Conservation (phyloP, 2,888 invertebrate genomes). For the Scaptomyza reducta region DNA sequence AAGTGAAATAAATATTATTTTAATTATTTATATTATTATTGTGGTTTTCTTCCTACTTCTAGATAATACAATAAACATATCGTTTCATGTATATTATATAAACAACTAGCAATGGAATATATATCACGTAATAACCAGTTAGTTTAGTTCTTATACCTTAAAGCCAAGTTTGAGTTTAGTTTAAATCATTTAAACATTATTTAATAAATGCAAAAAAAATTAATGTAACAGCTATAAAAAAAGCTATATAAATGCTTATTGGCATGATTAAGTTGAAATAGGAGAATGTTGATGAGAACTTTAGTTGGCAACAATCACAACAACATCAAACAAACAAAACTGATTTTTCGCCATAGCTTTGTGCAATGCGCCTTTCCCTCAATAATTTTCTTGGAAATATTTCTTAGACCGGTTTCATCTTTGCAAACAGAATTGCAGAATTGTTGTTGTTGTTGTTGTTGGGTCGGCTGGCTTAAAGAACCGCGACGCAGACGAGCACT, state of each 20-base stretch:
- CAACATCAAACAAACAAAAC: constrained; percentile 40
- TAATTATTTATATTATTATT: not conserved
- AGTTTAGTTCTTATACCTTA: not conserved
- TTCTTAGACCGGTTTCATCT: constrained; percentile 76
- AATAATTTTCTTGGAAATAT: constrained; percentile 81
- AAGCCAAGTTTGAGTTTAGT: not conserved
- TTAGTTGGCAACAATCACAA: constrained; percentile 24
- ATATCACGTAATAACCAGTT: not conserved
- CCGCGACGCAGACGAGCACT: constrained; percentile 48
- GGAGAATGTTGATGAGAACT: constrained; percentile 59
- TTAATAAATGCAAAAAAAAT: constrained; percentile 18
- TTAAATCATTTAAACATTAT: constrained; percentile 15
- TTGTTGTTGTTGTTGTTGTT: constrained; percentile 31
- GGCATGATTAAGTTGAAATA: constrained; percentile 42
- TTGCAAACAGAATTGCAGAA: constrained; percentile 43
- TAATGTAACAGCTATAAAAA: constrained; percentile 24
- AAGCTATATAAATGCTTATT: constrained; percentile 34
- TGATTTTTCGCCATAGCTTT: constrained; percentile 46
- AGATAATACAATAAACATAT: no score
- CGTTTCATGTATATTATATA: constrained; percentile 1
- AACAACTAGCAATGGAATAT: not conserved
- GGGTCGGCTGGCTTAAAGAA: constrained; percentile 56
- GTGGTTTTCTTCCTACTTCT: not conserved
- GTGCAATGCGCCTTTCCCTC: constrained; percentile 78
- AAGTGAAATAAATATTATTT: no score